A percentile compares a stretch with the other conserved stretches of the same genome.
Conservation (phyloP, 2,888 invertebrate genomes). For the Euzetes globulus region DNA sequence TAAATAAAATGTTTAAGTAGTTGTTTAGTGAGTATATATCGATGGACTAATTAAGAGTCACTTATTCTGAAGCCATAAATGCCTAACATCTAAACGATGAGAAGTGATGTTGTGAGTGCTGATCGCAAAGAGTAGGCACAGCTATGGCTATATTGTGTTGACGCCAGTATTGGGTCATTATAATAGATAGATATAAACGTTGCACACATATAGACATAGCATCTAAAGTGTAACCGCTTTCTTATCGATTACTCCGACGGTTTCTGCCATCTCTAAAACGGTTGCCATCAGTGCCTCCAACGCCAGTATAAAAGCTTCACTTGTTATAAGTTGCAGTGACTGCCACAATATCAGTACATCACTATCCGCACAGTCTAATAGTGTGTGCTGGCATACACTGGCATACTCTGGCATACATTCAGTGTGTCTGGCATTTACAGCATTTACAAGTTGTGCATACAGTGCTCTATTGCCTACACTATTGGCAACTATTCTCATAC, state of each 20-base stretch:
- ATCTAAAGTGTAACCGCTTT: slow-evolving; percentile 14
- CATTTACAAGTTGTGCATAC: neutral
- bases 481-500: neutral
- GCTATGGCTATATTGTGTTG: neutral
- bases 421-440: neutral
- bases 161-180: neutral
- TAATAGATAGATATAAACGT: slow-evolving; percentile 13
- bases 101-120: neutral
- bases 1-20: neutral
- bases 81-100: neutral
- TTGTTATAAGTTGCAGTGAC: slow-evolving; percentile 24
- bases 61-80: slow-evolving; percentile 8
- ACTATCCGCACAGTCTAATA: slow-evolving; percentile 3
- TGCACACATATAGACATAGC: neutral
- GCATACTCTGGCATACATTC: neutral
- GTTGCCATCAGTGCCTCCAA: slow-evolving; percentile 11
- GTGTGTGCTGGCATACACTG: neutral
- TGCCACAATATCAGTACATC: slow-evolving; percentile 16
- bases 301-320: slow-evolving; percentile 1
- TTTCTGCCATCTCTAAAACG: slow-evolving; percentile 21
- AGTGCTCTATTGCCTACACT: neutral
- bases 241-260: slow-evolving; percentile 21
- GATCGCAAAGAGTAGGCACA: neutral
- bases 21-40: slow-evolving; percentile 6
- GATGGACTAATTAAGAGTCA: slow-evolving; percentile 18